These are phyloP conservation scores for Cromileptes altivelis DNA, from an alignment of 2,113 vertebrate species.

Conservation along the genomic window DNA sequence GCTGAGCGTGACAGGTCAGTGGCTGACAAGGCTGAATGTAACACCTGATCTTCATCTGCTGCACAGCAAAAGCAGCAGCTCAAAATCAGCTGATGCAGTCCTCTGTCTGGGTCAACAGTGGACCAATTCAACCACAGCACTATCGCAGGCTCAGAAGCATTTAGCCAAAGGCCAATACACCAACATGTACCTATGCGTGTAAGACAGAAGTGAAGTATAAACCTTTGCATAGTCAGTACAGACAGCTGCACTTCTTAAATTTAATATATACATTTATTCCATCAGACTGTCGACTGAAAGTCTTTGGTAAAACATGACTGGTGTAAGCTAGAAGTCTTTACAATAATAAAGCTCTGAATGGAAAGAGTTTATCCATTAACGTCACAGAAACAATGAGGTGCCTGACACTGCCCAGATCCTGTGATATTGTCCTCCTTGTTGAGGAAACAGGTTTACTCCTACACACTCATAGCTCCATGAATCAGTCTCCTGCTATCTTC, in stretches of 20 bases:
- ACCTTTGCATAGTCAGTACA: neutral
- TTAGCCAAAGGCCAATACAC: neutral
- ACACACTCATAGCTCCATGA: neutral
- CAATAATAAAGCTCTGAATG: neutral
- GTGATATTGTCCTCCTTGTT: neutral
- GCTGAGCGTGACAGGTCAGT: conserved; percentile 20
- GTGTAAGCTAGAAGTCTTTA: neutral
- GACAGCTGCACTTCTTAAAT: neutral
- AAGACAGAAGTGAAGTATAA: neutral
- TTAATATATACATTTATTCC: neutral
- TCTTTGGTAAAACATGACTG: neutral
- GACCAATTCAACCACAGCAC: neutral
- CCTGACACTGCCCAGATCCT: neutral
- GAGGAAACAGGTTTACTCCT: conserved; percentile 1
- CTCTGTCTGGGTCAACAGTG: neutral
- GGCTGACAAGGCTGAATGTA: conserved; percentile 52
- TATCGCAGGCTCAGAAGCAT: neutral
- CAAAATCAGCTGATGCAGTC: conserved; percentile 2
- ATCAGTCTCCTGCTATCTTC: neutral
- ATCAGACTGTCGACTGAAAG: neutral
- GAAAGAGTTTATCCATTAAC: neutral
- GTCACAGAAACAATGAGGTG: neutral
- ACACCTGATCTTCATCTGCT: conserved; percentile 51
- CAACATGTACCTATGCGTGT: neutral
- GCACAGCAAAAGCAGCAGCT: conserved; percentile 14